Evolutionary conservation across 2,113 vertebrate genomes (phyloP).

Genomic region (Trematocara nigrifrons): DNA sequence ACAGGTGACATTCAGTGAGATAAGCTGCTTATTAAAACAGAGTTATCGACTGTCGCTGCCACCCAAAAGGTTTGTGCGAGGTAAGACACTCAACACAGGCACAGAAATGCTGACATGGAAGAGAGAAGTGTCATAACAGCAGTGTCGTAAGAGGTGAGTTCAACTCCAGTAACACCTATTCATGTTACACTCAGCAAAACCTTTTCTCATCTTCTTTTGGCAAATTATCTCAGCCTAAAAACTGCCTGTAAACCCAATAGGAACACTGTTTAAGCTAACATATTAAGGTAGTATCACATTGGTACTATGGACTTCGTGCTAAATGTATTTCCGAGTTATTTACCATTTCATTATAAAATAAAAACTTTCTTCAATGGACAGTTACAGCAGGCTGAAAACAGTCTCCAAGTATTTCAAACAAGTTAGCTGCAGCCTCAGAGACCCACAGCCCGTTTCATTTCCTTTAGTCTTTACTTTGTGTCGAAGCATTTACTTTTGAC

Average conservation of each 20-base stretch:
- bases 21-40: neutral
- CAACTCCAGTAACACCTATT: neutral
- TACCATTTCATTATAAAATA: neutral
- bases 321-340: neutral
- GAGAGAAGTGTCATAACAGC: neutral
- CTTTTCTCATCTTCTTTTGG: neutral
- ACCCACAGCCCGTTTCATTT: neutral
- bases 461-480: conserved; percentile 9
- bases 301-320: neutral
- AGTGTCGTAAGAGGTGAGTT: neutral
- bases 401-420: neutral
- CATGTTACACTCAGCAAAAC: neutral
- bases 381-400: neutral
- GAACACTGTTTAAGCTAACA: neutral
- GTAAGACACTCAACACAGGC: neutral
- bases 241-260: neutral
- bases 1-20: neutral
- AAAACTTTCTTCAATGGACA: neutral
- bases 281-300: neutral
- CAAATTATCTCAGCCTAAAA: neutral
- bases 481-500: conserved; percentile 7
- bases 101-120: neutral
- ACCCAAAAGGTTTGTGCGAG: neutral
- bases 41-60: neutral
- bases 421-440: neutral